Conservation (phyloP, 2,113 vertebrate species). For the Recurvirostra avosetta region DNA sequence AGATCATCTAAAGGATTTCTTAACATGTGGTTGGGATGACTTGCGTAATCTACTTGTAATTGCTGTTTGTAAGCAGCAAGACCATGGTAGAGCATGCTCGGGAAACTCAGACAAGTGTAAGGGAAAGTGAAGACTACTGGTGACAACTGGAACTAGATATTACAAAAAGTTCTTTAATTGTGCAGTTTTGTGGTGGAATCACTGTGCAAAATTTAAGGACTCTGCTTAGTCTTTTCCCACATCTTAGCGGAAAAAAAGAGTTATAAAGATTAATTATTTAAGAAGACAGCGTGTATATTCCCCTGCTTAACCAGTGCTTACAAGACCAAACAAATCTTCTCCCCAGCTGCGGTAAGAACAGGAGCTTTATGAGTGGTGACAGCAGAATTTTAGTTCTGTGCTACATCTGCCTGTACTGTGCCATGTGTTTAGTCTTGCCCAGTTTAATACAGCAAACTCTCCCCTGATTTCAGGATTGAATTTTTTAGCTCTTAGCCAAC, state of each 20-base stretch:
- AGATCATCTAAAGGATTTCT: not conserved
- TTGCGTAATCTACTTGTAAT: not conserved
- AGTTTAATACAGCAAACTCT: not conserved
- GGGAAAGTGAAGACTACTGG: not conserved
- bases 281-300: not conserved
- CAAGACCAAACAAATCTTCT: not conserved
- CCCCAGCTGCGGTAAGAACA: not conserved
- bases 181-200: not conserved
- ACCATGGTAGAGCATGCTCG: not conserved
- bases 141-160: not conserved
- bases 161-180: not conserved
- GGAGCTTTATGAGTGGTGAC: not conserved
- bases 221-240: not conserved
- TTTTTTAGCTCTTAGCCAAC: not conserved
- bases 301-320: not conserved
- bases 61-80: not conserved
- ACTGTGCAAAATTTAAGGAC: not conserved
- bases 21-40: not conserved
- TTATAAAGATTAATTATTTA: constrained; percentile 16
- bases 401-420: not conserved
- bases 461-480: not conserved
- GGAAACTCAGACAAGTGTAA: not conserved
- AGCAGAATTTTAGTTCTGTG: not conserved
- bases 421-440: not conserved
- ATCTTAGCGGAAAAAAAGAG: not conserved